A percentile compares a stretch with the other conserved stretches of the same genome.
Evolutionary conservation across 1,140 invertebrate genomes (phyloP).

Genomic region (Metaphire vulgaris): DNA sequence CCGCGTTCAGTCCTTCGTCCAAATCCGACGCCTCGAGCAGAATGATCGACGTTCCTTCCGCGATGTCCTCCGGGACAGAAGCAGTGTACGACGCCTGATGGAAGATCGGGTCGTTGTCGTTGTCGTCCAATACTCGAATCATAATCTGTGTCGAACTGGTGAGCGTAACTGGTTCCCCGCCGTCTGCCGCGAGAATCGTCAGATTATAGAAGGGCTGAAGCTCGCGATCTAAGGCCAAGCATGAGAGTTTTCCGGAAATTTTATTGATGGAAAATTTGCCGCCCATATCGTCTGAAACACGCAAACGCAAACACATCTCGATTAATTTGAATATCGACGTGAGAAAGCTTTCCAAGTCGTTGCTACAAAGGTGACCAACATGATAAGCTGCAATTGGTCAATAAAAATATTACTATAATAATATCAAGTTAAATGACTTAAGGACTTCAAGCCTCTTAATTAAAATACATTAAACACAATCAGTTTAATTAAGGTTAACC

Average conservation of each 20-base stretch:
- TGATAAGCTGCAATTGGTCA: too few relatives aligned
- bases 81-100: slow-evolving; percentile 54
- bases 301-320: not conserved
- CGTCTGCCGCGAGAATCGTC: slow-evolving; percentile 66
- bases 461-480: too few relatives aligned
- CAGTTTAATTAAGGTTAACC: too few relatives aligned
- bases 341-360: too few relatives aligned
- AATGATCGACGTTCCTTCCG: slow-evolving; percentile 49
- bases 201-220: slow-evolving; percentile 68
- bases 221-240: slow-evolving; percentile 76
- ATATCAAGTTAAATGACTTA: too few relatives aligned
- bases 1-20: slow-evolving; percentile 80
- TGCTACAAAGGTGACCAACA: too few relatives aligned
- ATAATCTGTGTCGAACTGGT: not conserved
- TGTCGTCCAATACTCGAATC: slow-evolving; percentile 81
- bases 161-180: slow-evolving; percentile 28
- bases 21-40: slow-evolving; percentile 79
- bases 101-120: slow-evolving; percentile 81
- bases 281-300: slow-evolving; percentile 23
- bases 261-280: slow-evolving; percentile 67
- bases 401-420: too few relatives aligned
- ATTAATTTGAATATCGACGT: not conserved
- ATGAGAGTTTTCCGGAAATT: slow-evolving; percentile 70
- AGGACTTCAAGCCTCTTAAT: too few relatives aligned
- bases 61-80: slow-evolving; percentile 55